Evolutionary conservation across 1,140 invertebrate genomes (phyloP), one percentile per base, ranked within the genome.

Genomic region (Drosophila prosaltans): DNA sequence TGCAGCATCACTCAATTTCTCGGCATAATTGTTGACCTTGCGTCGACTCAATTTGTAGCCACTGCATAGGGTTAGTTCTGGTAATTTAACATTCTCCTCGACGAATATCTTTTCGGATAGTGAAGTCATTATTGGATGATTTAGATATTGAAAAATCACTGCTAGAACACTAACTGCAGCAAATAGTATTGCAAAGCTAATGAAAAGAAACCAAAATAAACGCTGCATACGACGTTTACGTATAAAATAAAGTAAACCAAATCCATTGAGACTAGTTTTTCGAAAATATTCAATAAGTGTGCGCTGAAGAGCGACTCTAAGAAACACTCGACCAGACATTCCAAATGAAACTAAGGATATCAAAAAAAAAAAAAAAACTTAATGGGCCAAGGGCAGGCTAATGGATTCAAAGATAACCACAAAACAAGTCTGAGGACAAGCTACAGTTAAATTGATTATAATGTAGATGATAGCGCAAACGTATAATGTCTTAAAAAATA

Each of bases 201-300:
- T 83, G 40, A 88, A 88, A 0, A 65, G 51, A 28, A 88, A 89
- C 83, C 83, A 88, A 11, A 80, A 74, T 30, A 89, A 39, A 39
- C 83, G 54, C 43, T 88, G 83, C 36, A 74, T 69, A 55, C 70
- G 65, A 36, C 83, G 84, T n/a, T 63, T 41, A 3, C 83, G 60
- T 10, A 89, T 69, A 32, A 80, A 89, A 41, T 89, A 89, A 9
- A 88, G 48, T 54, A 88, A 24, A 0, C 84, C 80, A 26, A 88
- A 88, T 7, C 83, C 83, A 72, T 88, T 89, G 16, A 88, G 77
- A 32, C 84, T 88, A 10, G 83, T 88, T 62, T 80, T 80, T 6
- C 69, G 75, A 59, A 89, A 88, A 51, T 83, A 88, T 62, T 88
- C 84, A n/a, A 88, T 77, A 32, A 77, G 67, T 2, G 83, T 88